Evolutionary conservation across 2,888 invertebrate species (phyloP), one percentile per base, ranked within the genome.

Genomic region (Apamea sordens): DNA sequence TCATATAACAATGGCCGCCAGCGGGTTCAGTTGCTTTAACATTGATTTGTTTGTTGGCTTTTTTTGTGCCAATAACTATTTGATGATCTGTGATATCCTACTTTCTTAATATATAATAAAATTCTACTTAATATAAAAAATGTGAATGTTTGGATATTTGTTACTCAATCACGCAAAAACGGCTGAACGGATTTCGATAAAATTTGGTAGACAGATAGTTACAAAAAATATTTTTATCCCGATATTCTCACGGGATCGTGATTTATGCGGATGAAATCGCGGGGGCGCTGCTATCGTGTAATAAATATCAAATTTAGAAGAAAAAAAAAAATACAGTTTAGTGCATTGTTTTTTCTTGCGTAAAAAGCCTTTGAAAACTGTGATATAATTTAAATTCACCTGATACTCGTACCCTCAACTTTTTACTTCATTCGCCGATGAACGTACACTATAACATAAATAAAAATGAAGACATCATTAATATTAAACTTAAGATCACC

Each of bases 391-490:
- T 10, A 32, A 77, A 56, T 53, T 44, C 41, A 53, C 6, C 18
- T n/a, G 50, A 77, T 36, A n/a, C n/a, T n/a, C n/a, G n/a, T n/a
- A 36, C 13, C n/a, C 24, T n/a, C 15, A 77, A 72, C 1, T 28
- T 24, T 65, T 63, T 15, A n/a, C 67, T 44, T 63, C 28, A 15
- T 72, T 47, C 6, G 8, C 13, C 41, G 28, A 69, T 41, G 36
- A 32, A 53, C 36, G 15, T 28, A 11, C 56, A 68, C 7, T 50
- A n/a, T 21, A 73, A 72, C 24, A 59, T 65, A 74, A 83, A 85
- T 74, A 80, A 64, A 63, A 73, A 81, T 65, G 11, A 81, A 81
- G 61, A 65, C 47, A 76, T 81, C 56, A 73, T 81, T 63, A 81
- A 83, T 73, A 76, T 85, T 50, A 81, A 85, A 81, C 47, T 36